Evolutionary conservation across 2,113 vertebrate genomes (phyloP).

Genomic region (Phyllopteryx taeniolatus): DNA sequence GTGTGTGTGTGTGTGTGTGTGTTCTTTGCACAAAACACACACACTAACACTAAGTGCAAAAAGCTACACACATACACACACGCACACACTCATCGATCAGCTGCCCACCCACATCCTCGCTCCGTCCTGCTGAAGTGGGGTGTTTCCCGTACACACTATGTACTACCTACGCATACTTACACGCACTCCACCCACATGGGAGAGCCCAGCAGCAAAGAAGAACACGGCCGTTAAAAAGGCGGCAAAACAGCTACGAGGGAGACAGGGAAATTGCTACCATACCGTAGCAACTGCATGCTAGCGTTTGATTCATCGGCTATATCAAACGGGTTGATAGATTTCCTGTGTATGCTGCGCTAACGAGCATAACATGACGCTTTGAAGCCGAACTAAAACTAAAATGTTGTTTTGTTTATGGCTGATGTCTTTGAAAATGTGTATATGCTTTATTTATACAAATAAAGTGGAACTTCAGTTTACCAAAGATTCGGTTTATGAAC

Average conservation of each 20-base stretch:
- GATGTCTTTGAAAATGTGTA: too few species aligned
- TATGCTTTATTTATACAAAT: too few species aligned
- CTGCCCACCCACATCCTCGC: slow-evolving; percentile 45
- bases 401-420: too few species aligned
- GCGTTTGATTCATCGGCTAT: too few species aligned
- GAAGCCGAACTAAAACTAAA: too few species aligned
- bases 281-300: not conserved
- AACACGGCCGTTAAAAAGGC: slow-evolving; percentile 41
- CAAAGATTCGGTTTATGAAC: too few species aligned
- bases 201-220: slow-evolving; percentile 56
- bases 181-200: slow-evolving; percentile 46
- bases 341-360: too few species aligned
- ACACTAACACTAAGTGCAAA: slow-evolving; percentile 8
- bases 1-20: slow-evolving; percentile 15
- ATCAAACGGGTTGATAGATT: too few species aligned
- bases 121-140: slow-evolving; percentile 46
- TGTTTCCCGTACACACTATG: slow-evolving; percentile 57
- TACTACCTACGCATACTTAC: slow-evolving; percentile 41
- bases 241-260: slow-evolving; percentile 40
- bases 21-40: slow-evolving; percentile 5
- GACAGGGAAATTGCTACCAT: not conserved
- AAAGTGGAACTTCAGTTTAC: too few species aligned
- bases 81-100: slow-evolving; percentile 63
- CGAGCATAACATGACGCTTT: too few species aligned
- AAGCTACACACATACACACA: slow-evolving; percentile 15